Conservation (phyloP, 2,113 vertebrate species). For the Hyperoodon ampullatus region DNA sequence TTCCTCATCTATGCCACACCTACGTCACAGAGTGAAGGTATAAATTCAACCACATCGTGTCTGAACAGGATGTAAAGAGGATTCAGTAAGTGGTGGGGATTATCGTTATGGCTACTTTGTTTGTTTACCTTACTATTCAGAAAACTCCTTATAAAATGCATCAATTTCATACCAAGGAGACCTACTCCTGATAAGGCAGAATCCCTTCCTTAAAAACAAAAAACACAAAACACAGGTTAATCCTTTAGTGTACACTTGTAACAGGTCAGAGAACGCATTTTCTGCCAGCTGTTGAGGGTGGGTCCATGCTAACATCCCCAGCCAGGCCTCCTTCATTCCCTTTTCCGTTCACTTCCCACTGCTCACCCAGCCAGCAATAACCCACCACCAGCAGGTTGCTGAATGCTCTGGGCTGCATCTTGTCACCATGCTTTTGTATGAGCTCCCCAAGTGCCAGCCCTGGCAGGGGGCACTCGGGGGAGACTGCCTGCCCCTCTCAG, state of each 20-base stretch:
- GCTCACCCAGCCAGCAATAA: not conserved
- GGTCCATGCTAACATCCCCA: not conserved
- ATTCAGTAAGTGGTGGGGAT: not conserved
- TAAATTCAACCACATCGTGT: not conserved
- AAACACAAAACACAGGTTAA: not conserved
- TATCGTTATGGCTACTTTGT: not conserved
- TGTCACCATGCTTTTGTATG: not conserved
- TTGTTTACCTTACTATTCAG: not conserved
- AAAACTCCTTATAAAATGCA: not conserved
- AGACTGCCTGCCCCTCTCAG: not conserved
- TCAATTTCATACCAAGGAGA: not conserved
- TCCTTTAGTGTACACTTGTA: not conserved
- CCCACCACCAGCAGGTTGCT: not conserved
- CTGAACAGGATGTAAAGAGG: not conserved
- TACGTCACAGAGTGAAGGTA: not conserved
- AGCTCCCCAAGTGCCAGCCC: accelerated
- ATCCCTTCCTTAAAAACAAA: not conserved
- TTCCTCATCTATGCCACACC: not conserved
- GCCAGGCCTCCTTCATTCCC: accelerated
- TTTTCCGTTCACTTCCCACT: not conserved
- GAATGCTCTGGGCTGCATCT: not conserved
- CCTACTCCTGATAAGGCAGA: not conserved
- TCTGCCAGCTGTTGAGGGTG: not conserved
- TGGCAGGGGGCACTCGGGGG: not conserved
- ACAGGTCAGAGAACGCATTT: not conserved